A percentile compares a stretch with the other conserved stretches of the same genome.
These are phyloP conservation scores for Drosophila meridiana DNA, from an alignment of 2,888 invertebrate genomes.

Conservation along the genomic window DNA sequence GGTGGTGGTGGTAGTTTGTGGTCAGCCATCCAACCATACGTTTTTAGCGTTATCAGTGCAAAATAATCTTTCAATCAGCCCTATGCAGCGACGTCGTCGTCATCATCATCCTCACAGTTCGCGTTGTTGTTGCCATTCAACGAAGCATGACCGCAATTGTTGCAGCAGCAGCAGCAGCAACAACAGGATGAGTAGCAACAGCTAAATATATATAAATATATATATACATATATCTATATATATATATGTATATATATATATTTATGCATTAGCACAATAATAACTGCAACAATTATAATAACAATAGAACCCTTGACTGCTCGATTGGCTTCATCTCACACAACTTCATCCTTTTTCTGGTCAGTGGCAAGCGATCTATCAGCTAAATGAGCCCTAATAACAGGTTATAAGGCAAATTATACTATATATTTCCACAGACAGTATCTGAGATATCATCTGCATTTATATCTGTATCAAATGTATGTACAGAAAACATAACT, in stretches of 20 bases:
- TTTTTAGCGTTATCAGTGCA: constrained; percentile 84
- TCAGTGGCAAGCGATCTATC: background rate
- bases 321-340: constrained; percentile 44
- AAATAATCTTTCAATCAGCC: constrained; percentile 83
- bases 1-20: constrained; percentile 51
- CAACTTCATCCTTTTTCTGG: background rate
- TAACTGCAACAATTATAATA: constrained; percentile 19
- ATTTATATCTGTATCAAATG: background rate
- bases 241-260: background rate
- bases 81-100: constrained; percentile 53
- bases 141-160: constrained; percentile 80
- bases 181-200: constrained; percentile 55
- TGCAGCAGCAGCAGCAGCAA: constrained; percentile 41
- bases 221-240: background rate
- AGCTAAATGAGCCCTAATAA: background rate
- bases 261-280: constrained; percentile 13
- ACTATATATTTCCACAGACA: background rate
- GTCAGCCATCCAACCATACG: constrained; percentile 74
- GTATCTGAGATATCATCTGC: background rate
- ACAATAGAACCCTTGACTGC: constrained; percentile 50
- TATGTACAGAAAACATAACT: no score
- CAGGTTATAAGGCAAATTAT: background rate
- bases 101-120: constrained; percentile 34
- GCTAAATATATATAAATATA: constrained; percentile 15
- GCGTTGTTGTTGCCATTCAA: constrained; percentile 59